Conservation (phyloP, 2,113 vertebrate genomes). For the Haplotaxodon microlepis region DNA sequence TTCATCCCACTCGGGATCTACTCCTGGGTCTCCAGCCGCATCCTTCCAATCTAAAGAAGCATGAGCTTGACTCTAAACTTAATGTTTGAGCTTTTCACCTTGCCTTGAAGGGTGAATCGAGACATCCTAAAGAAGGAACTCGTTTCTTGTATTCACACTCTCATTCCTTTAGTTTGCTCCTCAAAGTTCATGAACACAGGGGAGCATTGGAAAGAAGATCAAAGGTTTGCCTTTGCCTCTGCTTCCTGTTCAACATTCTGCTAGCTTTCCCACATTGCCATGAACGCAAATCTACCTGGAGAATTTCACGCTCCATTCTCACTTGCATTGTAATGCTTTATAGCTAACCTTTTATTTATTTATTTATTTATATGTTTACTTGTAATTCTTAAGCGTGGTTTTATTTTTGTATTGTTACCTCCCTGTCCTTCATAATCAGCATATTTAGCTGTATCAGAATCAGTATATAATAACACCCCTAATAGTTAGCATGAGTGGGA, state of each 20-base stretch:
- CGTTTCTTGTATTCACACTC: not conserved
- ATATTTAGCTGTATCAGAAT: not conserved
- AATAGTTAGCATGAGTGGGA: not conserved
- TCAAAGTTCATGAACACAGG: not conserved
- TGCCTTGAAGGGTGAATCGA: not conserved
- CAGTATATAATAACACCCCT: not conserved
- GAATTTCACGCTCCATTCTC: not conserved
- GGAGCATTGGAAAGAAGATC: not conserved
- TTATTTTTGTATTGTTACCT: not conserved
- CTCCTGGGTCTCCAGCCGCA: not conserved
- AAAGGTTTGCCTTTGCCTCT: not conserved
- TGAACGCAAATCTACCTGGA: not conserved
- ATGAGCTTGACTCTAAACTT: not conserved
- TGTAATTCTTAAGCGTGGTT: not conserved
- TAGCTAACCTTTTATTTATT: not conserved
- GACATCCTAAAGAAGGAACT: not conserved
- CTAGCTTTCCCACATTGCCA: not conserved
- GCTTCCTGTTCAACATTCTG: not conserved
- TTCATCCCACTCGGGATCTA: not conserved
- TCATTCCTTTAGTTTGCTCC: not conserved
- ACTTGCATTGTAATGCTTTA: not conserved
- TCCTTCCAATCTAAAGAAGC: not conserved
- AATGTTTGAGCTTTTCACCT: not conserved
- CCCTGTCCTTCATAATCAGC: not conserved
- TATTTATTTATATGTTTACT: not conserved